phyloP scores from a whole-genome alignment of 2,888 invertebrate species.

The Norana najaformis region DNA sequence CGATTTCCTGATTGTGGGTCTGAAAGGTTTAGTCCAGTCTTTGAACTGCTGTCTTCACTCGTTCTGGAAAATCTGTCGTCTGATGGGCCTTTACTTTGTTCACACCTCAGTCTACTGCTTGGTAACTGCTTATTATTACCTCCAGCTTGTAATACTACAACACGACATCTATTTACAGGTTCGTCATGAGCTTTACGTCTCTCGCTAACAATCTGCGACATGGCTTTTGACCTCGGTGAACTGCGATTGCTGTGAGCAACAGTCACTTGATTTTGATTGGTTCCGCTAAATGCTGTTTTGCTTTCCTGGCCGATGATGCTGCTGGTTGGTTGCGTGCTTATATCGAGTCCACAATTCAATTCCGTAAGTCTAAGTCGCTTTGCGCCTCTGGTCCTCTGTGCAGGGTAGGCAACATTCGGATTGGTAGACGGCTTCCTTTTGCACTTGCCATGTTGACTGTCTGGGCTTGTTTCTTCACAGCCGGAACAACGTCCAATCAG shows the following conservation, averaged over 20 bases:
- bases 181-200: neutral
- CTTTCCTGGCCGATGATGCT: neutral
- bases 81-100: neutral
- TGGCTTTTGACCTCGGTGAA: neutral
- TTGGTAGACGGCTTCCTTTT: neutral
- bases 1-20: neutral
- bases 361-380: neutral
- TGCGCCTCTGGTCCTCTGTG: neutral
- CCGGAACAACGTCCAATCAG: neutral
- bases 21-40: neutral
- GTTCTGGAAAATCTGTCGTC: neutral
- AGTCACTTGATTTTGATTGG: neutral
- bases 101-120: neutral
- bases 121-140: neutral
- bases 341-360: neutral
- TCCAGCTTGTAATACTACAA: neutral
- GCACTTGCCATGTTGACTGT: neutral
- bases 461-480: neutral
- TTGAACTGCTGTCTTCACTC: neutral
- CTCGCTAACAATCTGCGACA: neutral
- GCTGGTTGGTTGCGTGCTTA: too few relatives aligned
- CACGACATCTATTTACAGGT: neutral
- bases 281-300: neutral
- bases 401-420: neutral
- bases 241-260: neutral